Conservation (phyloP, 2,888 invertebrate genomes). For the Meteorus cinctellus region DNA sequence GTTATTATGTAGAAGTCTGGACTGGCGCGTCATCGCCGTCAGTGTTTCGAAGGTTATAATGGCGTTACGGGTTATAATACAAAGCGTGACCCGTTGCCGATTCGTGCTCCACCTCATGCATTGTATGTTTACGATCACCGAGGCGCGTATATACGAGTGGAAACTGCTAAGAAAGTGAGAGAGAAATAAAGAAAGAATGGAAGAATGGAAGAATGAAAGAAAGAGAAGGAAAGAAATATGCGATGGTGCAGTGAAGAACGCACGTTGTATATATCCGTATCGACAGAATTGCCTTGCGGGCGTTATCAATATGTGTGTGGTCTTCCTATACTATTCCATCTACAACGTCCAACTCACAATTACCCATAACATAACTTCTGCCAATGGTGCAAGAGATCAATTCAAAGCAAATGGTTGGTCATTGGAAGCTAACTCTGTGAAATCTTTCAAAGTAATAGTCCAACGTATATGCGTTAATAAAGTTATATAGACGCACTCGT, state of each 20-base stretch:
- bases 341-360: background rate
- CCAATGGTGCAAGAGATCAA: conserved; percentile 33
- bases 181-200: conserved; percentile 41
- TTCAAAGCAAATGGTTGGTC: conserved; percentile 39
- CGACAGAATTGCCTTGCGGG: conserved; percentile 63
- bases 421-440: conserved; percentile 32
- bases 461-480: conserved; percentile 1
- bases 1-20: background rate
- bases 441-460: conserved; percentile 18
- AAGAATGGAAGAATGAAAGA: conserved; percentile 5
- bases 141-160: background rate
- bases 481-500: conserved; percentile 11
- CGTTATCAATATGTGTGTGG: conserved; percentile 62
- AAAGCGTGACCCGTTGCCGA: conserved; percentile 58
- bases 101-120: conserved; percentile 60
- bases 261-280: conserved; percentile 65
- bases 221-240: conserved; percentile 33
- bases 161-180: conserved; percentile 35
- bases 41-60: conserved; percentile 53
- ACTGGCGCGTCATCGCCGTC: conserved; percentile 45
- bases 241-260: background rate
- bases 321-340: conserved; percentile 50
- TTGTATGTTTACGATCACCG: conserved; percentile 63
- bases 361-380: conserved; percentile 15
- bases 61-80: conserved; percentile 64